Percentiles rank a stretch among this genome's conserved stretches.
phyloP scores from a whole-genome alignment of 1,140 invertebrate genomes.

The Bradynema listronoti region DNA sequence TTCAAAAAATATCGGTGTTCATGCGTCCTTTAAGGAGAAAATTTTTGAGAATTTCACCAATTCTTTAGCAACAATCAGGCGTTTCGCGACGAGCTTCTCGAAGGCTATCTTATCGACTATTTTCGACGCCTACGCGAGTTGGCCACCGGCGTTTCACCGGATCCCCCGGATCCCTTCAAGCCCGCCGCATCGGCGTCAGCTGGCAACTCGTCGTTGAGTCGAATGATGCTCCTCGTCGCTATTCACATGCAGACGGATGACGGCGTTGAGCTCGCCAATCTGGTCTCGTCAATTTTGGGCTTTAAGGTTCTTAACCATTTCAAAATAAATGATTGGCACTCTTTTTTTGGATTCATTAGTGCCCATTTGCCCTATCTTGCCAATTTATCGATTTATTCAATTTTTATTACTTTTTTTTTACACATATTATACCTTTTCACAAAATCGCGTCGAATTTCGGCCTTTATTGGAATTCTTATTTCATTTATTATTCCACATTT shows the following conservation, averaged over 20 bases:
- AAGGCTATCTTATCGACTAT: conserved; percentile 13
- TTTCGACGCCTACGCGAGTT: conserved; percentile 17
- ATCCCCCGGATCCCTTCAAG: conserved; percentile 2
- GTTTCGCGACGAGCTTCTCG: conserved; percentile 12
- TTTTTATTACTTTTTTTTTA: no score
- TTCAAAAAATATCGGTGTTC: not conserved
- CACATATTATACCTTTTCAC: no score
- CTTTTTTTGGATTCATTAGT: no score
- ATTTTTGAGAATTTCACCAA: not conserved
- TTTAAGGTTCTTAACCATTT: no score
- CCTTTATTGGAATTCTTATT: no score
- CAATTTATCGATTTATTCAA: no score
- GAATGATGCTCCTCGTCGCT: conserved; percentile 19
- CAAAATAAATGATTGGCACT: no score
- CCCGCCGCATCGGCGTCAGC: no score
- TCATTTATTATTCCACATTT: not conserved
- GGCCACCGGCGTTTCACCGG: not conserved
- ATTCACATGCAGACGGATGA: conserved; percentile 22
- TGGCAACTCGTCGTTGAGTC: conserved; percentile 20
- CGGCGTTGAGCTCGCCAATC: conserved; percentile 13
- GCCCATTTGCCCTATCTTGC: no score
- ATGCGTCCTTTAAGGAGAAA: not conserved
- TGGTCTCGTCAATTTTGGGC: conserved; percentile 2
- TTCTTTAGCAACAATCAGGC: conserved; percentile 11
- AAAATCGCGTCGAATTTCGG: no score